These are phyloP conservation scores for Eretmochelys imbricata DNA, from an alignment of 2,113 vertebrate species.

Conservation along the genomic window DNA sequence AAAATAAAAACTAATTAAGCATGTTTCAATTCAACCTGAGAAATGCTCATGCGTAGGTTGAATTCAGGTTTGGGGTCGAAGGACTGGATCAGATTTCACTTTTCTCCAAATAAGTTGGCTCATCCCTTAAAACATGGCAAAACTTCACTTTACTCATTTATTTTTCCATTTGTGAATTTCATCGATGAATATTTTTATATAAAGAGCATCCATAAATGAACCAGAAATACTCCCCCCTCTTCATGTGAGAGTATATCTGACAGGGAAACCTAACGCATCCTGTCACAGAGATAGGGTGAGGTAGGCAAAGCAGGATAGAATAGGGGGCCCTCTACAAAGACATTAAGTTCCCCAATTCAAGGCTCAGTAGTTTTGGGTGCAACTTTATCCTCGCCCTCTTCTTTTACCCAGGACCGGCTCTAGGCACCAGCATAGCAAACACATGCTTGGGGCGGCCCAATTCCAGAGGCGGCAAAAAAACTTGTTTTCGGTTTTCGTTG, in stretches of 20 bases:
- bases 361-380: background rate
- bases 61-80: background rate
- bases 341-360: background rate
- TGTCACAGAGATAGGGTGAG: background rate
- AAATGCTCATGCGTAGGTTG: background rate
- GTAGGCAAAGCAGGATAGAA: background rate
- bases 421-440: too few species aligned
- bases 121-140: background rate
- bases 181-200: background rate
- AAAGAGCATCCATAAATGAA: background rate
- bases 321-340: background rate
- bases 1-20: slow-evolving; percentile 16
- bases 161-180: background rate
- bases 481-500: too few species aligned
- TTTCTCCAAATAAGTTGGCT: slow-evolving; percentile 18
- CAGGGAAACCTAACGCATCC: background rate
- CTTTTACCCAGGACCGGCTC: background rate
- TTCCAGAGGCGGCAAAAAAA: too few species aligned
- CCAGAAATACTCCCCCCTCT: background rate
- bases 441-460: too few species aligned
- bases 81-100: slow-evolving; percentile 38
- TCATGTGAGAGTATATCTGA: background rate
- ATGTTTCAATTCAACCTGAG: background rate
- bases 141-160: background rate
- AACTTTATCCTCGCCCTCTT: background rate